Evolutionary conservation across 2,888 invertebrate genomes (phyloP), one percentile per base, ranked within the genome.

Genomic region (Synergus laeviventris): DNA sequence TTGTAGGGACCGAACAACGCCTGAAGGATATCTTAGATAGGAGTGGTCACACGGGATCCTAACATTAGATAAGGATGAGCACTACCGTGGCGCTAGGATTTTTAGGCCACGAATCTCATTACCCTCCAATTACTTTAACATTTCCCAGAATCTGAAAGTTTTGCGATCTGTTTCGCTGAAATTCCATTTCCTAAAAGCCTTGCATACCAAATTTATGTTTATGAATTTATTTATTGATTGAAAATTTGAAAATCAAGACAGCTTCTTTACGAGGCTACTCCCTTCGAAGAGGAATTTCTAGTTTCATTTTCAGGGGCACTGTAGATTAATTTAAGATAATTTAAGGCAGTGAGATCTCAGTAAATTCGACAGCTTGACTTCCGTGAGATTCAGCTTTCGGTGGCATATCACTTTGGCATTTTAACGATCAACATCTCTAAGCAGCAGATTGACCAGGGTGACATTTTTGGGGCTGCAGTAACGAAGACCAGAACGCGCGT

Each of bases 341-440:
- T 66, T 70, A 49, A 49, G 74, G 59, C 76, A 74, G 76, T 59
- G 39, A 76, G 74, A 74, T 76, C 76, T 62, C 54, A 76, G 70
- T 54, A 70, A 70, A 70, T 49, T 70, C 31, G 49, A 70, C 49
- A 70, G 70, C 36, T 70, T 18, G 70, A 70, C 70, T 59, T 59
- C 59, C 59, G 59, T 59, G 59, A 59, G 21, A 24, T 59, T 59
- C 80, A 78, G 78, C 76, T 84, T 86, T 86, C 84, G 82, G 84
- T 84, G 81, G 84, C 84, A 84, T 80, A 86, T 84, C 84, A 81
- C 77, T 74, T 78, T 82, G 88, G 88, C 85, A 88, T 90, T 89
- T 90, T 90, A 90, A 90, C 88, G 89, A 89, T 88, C 86, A 81
- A 79, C 81, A 79, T 80, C 79, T 82, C 83, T 83, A 85, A 85